Conservation (phyloP, 2,113 vertebrate genomes). For the Pachyramphus minor region DNA sequence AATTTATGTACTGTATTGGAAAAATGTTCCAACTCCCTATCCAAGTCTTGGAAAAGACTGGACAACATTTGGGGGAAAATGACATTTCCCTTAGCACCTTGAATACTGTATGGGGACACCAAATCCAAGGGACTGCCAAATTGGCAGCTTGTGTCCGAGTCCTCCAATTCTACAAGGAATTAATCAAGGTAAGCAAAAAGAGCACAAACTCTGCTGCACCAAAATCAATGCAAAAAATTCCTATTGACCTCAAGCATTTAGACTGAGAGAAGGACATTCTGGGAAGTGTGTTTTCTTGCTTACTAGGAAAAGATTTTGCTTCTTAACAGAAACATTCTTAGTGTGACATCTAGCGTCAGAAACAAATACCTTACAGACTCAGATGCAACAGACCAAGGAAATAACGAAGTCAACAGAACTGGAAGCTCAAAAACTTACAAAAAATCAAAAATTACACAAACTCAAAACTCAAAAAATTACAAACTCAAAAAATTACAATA, state of each 20-base stretch:
- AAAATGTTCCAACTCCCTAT: not conserved
- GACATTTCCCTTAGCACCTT: not conserved
- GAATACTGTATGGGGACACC: not conserved
- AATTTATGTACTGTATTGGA: not conserved
- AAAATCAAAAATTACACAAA: no score
- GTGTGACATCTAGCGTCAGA: slow-evolving; percentile 51
- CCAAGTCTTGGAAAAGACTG: not conserved
- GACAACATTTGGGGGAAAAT: not conserved
- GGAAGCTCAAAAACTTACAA: not conserved
- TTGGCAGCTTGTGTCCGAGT: not conserved
- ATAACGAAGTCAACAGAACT: not conserved
- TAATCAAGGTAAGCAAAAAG: not conserved
- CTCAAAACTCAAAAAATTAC: no score
- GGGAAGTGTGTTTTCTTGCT: not conserved
- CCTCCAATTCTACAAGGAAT: not conserved
- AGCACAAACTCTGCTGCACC: not conserved
- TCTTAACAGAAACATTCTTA: not conserved
- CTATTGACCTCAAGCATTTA: rapidly evolving
- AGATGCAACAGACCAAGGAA: rapidly evolving
- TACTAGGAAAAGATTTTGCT: not conserved
- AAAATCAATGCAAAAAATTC: not conserved
- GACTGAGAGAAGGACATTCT: not conserved
- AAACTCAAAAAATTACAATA: not conserved
- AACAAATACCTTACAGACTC: not conserved
- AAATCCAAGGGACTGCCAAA: not conserved